A percentile compares a stretch with the other conserved stretches of the same genome.
These are phyloP conservation scores for Rhopilema esculentum DNA, from an alignment of 30 jellyfish, hydroid and myxozoan species.

Conservation along the genomic window DNA sequence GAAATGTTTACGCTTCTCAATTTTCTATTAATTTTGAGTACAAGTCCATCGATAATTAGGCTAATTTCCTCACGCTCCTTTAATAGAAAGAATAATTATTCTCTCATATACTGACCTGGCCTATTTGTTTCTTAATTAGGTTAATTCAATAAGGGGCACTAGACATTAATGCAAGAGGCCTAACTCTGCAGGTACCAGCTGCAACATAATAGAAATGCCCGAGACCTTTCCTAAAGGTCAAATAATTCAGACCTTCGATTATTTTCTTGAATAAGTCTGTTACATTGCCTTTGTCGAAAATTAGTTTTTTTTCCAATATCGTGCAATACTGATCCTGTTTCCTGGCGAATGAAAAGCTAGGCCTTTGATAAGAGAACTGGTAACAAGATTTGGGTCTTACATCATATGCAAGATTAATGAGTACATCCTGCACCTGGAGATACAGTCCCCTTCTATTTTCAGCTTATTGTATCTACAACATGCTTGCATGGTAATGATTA, in stretches of 20 bases:
- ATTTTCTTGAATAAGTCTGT: not conserved
- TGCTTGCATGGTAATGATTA: not conserved
- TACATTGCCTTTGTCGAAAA: not conserved
- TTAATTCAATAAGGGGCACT: not conserved
- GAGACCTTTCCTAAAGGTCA: not conserved
- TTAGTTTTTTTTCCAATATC: not conserved
- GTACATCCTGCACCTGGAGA: not conserved
- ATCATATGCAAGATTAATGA: not conserved
- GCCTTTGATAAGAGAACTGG: not conserved
- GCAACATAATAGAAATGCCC: not conserved
- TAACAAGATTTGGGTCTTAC: not conserved
- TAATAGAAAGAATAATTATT: constrained; percentile 8
- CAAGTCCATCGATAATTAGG: not conserved
- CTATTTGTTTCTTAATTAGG: constrained; percentile 54
- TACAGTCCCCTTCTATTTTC: not conserved
- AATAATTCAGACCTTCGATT: not conserved
- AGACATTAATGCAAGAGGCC: not conserved
- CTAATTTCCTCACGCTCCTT: constrained; percentile 2
- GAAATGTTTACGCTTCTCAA: not conserved
- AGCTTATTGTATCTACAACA: not conserved
- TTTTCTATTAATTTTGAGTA: not conserved
- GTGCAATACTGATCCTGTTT: not conserved
- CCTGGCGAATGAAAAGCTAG: not conserved
- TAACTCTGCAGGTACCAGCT: not conserved
- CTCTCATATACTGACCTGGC: constrained; percentile 45